Conservation (phyloP, 2,888 invertebrate genomes). For the Oxycera nigricornis region DNA sequence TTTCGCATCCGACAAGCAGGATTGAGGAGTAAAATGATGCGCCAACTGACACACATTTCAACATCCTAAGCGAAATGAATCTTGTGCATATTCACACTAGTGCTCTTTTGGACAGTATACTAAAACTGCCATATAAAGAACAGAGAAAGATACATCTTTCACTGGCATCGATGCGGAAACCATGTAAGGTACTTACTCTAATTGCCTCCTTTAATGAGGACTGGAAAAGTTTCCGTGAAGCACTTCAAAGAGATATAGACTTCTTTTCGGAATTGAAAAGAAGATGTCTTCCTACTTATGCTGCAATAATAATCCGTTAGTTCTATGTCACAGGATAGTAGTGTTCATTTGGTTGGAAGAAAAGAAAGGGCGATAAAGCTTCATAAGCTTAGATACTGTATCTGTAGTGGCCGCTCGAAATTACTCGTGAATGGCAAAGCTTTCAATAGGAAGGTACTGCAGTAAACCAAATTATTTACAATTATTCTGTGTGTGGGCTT, state of each 20-base stretch:
- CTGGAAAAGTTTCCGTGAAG: slow-evolving; percentile 32
- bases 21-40: not conserved
- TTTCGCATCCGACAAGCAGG: not conserved
- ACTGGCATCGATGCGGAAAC: slow-evolving; percentile 32
- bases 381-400: too few relatives aligned
- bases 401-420: not conserved
- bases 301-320: not conserved
- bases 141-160: slow-evolving; percentile 8
- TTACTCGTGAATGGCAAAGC: too few relatives aligned
- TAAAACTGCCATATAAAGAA: not conserved
- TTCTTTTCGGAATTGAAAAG: slow-evolving; percentile 12
- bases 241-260: slow-evolving; percentile 27
- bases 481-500: too few relatives aligned
- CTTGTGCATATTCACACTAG: not conserved
- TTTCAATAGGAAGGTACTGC: too few relatives aligned
- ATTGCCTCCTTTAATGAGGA: slow-evolving; percentile 36
- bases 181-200: slow-evolving; percentile 35
- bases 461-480: too few relatives aligned
- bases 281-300: not conserved
- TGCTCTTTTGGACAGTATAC: not conserved
- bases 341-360: slow-evolving; percentile 5
- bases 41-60: slow-evolving; percentile 27
- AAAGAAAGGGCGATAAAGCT: not conserved
- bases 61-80: not conserved
- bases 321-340: slow-evolving; percentile 10